phyloP scores from a whole-genome alignment of 2,888 invertebrate genomes.

The Agonopterix subpropinquella region DNA sequence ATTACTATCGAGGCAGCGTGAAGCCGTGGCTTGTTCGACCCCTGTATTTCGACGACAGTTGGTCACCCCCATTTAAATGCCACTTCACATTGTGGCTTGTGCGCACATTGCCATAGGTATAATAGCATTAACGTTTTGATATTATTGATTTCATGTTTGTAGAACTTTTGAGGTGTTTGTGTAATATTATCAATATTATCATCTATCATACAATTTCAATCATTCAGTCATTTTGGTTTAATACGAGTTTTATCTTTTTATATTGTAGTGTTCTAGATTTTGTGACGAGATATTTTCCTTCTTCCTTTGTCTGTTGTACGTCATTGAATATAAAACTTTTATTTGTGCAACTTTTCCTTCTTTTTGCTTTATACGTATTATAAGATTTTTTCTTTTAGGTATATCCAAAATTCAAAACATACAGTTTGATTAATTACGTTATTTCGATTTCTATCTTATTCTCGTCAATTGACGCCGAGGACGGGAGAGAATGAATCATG shows the following conservation, averaged over 20 bases:
- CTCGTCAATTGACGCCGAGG: slow-evolving; percentile 54
- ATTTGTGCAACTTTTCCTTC: no score
- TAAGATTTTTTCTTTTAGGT: background rate
- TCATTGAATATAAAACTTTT: no score
- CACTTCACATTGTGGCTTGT: slow-evolving; percentile 73
- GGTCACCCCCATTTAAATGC: slow-evolving; percentile 72
- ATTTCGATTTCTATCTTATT: slow-evolving; percentile 44
- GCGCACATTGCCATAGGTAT: slow-evolving; percentile 55
- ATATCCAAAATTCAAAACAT: background rate
- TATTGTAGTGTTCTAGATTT: no score
- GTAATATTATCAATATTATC: no score
- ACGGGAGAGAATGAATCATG: slow-evolving; percentile 69
- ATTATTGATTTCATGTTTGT: slow-evolving; percentile 37
- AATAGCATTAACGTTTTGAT: slow-evolving; percentile 53
- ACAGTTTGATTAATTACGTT: slow-evolving; percentile 24
- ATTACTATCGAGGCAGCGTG: slow-evolving; percentile 67
- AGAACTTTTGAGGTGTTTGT: background rate
- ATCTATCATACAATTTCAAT: no score
- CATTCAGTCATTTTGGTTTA: no score
- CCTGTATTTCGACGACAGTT: slow-evolving; percentile 69
- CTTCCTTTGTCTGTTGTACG: no score
- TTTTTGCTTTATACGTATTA: background rate
- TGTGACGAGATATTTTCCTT: no score
- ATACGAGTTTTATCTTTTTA: no score
- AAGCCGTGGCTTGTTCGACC: slow-evolving; percentile 63